Percentiles rank a stretch among this genome's conserved stretches.
phyloP scores from a whole-genome alignment of 2,113 vertebrate species.

The Carollia perspicillata region DNA sequence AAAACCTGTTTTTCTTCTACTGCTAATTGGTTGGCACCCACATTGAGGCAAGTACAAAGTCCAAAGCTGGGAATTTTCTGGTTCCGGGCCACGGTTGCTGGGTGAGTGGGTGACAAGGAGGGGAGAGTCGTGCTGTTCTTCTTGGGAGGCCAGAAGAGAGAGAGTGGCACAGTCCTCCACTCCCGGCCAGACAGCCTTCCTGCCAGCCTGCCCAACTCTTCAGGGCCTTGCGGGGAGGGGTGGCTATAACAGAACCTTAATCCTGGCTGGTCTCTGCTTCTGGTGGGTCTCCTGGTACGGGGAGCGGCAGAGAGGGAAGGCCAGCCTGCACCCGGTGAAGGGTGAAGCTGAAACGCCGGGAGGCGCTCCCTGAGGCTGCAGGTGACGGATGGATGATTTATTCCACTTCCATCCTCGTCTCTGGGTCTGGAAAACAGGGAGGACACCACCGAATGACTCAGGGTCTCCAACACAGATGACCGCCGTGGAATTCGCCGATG shows the following conservation, averaged over 20 bases:
- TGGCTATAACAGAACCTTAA: not conserved
- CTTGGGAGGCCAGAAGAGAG: not conserved
- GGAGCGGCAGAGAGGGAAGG: not conserved
- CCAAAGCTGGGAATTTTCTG: not conserved
- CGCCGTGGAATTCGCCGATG: not conserved
- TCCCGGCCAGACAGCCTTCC: not conserved
- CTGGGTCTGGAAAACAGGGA: slow-evolving; percentile 36
- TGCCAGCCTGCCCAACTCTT: not conserved
- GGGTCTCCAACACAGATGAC: slow-evolving; percentile 28
- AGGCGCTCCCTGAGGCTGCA: not conserved
- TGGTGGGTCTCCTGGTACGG: not conserved
- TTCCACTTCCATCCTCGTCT: not conserved
- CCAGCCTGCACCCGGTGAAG: rapidly evolving
- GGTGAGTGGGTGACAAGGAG: not conserved
- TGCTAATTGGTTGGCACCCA: not conserved
- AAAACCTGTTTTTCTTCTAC: not conserved
- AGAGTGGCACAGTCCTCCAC: not conserved
- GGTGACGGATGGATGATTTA: slow-evolving; percentile 15
- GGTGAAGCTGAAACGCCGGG: no score
- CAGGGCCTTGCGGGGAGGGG: no score
- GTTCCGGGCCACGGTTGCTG: not conserved
- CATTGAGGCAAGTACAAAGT: not conserved
- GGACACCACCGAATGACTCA: slow-evolving; percentile 30
- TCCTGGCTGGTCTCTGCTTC: not conserved
- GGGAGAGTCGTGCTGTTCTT: not conserved